Conservation (phyloP, 2,113 vertebrate species). For the Ellobius talpinus region DNA sequence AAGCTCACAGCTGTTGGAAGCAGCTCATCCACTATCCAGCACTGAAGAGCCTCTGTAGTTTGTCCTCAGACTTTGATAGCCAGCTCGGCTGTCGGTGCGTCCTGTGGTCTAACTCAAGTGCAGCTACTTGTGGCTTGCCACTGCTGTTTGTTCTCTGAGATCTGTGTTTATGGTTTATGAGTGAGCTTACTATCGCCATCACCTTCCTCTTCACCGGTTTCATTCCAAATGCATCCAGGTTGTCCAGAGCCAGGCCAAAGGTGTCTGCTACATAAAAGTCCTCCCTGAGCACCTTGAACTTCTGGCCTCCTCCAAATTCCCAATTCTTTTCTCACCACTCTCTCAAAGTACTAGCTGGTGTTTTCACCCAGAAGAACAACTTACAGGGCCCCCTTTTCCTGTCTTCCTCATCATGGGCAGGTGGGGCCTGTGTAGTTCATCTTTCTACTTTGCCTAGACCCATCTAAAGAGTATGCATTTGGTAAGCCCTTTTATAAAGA, state of each 20-base stretch:
- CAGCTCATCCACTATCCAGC: neutral
- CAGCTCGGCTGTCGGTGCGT: neutral
- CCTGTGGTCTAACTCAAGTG: neutral
- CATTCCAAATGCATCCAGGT: neutral
- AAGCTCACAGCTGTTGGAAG: conserved; percentile 3
- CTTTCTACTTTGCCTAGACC: neutral
- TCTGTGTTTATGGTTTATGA: neutral
- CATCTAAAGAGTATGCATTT: neutral
- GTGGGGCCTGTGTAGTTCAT: neutral
- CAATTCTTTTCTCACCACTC: neutral
- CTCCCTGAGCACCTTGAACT: neutral
- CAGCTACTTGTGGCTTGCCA: neutral
- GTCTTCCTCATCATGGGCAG: neutral
- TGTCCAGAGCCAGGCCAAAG: neutral
- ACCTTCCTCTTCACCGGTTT: neutral
- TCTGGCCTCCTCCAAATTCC: neutral
- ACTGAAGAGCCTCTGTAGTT: neutral
- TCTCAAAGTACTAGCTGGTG: neutral
- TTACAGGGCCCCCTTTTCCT: neutral
- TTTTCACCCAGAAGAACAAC: neutral
- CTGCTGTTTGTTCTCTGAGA: neutral
- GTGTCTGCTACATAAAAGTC: neutral
- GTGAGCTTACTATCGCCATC: neutral
- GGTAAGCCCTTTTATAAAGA: neutral
- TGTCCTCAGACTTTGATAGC: neutral